Base-by-base conservation (phyloP, 2,113 vertebrate species). In the Xenotilapia leptura region DNA sequence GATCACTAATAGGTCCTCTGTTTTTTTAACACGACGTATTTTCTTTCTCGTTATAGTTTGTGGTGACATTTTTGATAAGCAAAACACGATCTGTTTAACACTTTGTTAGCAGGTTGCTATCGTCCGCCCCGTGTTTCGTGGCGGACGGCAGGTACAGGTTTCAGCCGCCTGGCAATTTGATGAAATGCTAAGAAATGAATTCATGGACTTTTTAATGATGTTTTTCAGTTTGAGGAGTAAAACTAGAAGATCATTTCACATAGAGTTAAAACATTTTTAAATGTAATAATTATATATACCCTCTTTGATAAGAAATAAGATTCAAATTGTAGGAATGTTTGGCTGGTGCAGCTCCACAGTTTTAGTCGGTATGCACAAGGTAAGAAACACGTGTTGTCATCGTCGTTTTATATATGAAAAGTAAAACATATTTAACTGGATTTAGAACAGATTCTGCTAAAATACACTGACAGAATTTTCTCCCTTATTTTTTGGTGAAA, bases 211-310 rank as follows among this genome's bases (percentile, higher is more conserved):
- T 45, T 26, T 26, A 73, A 17, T 26, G 5, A 26, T 73, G 68
- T 75, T 75, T 75, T 75, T 47, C 42, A 47, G 23, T 1, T 26
- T 75, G 42, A 47, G 40, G 21, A 47, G 70, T 5, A 2, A 47
- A 75, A 42, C 9, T 19, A 47, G 40, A 45, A 10, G 40, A 47
- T 47, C 3, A 17, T 28, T 75, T 17, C 1, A 47, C 21, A 75
- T 2, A 45, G 14, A 47, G 0, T 0, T 47, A 45, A 47, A 4
- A 15, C 1, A 75, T 26, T 73, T 0, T 73, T 73, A 45, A 73
- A 17, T 15, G 5, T 45, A 45, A 73, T 45, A 73, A 26, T 33
- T 19, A 45, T 26, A 15, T 45, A 15, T 15, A 21, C 6, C n/a
- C 38, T 26, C 21, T 45, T 73, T 42, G 40, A 26, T 26, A 45